Base-by-base conservation (phyloP, 2,888 invertebrate genomes). In the Parnassius orleans region DNA sequence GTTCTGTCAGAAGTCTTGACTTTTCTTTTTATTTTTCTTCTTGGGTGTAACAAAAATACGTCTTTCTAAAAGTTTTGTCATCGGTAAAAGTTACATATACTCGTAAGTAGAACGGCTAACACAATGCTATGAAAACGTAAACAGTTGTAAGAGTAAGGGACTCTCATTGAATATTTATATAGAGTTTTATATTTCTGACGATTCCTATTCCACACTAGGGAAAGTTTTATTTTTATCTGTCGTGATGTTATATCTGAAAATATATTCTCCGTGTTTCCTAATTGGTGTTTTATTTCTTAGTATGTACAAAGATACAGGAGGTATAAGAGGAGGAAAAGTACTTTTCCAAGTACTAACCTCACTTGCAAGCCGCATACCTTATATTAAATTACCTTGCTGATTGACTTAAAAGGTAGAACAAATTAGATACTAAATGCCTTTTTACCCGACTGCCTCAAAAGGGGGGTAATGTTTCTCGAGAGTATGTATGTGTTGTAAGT, bases 211-310 rank as follows among this genome's bases (percentile, higher is more conserved):
- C 86, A 88, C 90, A 84, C 85, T 64, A 63, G 76, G 63, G 86
- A 86, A 86, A 86, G 83, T 80, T 84, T 89, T 88, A 81, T 87
- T 90, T 90, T 87, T 81, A 87, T 88, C 90, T 90, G 81, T 89
- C 89, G 82, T 89, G 85, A 86, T 87, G 88, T 89, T 88, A 86
- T 86, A 86, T 87, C 87, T 89, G 86, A 83, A 87, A 90, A 86
- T 90, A 90, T 89, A 90, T 86, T 87, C 83, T 90, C 89, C 88
- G 90, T 90, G 90, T 90, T 91, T 90, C 90, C 82, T 84, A 84
- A 64, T 50, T 65, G 66, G 70, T 71, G 77, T 86, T 86, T 84
- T 70, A 80, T 81, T 63, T 59, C 19, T n/a, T 15, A 10, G 10
- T 46, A n/a, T 1, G 12, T 46, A 46, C 5, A 46, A 0, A n/a